Evolutionary conservation across 2,888 invertebrate species (phyloP).

Genomic region (Cecidostiba fungosa): DNA sequence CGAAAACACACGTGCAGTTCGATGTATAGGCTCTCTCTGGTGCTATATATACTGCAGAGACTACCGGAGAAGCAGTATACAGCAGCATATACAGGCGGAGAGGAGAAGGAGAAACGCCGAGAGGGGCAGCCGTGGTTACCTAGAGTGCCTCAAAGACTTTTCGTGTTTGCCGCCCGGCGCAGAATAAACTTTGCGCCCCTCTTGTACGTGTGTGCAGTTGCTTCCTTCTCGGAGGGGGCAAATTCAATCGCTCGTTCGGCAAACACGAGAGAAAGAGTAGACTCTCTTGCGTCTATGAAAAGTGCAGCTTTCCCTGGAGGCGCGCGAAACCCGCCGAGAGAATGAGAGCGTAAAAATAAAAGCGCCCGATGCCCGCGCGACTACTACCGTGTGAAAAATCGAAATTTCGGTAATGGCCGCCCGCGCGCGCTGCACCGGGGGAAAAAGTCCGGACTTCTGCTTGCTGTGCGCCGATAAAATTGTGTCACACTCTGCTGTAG

Average conservation of each 20-base stretch:
- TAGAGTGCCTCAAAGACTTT: constrained; percentile 46
- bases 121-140: constrained; percentile 19
- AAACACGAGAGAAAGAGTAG: constrained; percentile 11
- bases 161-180: constrained; percentile 46
- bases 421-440: no score
- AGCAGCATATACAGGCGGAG: no score
- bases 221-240: neutral
- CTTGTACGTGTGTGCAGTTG: neutral
- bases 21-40: no score
- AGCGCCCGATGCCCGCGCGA: neutral
- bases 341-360: constrained; percentile 14
- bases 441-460: neutral
- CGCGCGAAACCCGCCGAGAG: neutral
- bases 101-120: neutral
- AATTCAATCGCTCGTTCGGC: constrained; percentile 31
- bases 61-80: neutral
- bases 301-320: constrained; percentile 12
- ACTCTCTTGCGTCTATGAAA: neutral
- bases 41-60: neutral
- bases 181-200: constrained; percentile 47
- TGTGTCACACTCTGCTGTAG: neutral
- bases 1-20: neutral
- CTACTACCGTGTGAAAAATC: constrained; percentile 13
- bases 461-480: constrained; percentile 11
- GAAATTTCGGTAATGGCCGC: constrained; percentile 30